phyloP scores from a whole-genome alignment of 2,113 vertebrate genomes.

The Pantherophis guttatus region DNA sequence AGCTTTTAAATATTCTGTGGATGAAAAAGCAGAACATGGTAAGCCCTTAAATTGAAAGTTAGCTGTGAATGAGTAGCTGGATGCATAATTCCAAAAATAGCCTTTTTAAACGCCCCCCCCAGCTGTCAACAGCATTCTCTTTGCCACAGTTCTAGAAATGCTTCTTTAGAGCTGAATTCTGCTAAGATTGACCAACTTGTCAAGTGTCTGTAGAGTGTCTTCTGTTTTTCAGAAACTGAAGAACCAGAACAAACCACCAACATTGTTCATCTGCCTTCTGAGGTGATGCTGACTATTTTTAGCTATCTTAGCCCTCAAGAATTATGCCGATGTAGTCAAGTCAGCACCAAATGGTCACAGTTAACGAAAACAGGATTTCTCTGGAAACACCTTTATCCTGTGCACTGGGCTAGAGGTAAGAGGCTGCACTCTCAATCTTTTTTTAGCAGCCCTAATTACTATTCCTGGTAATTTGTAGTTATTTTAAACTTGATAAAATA shows the following conservation, averaged over 20 bases:
- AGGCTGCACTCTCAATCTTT: not conserved
- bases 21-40: conserved; percentile 91
- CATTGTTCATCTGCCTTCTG: conserved; percentile 86
- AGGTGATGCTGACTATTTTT: conserved; percentile 91
- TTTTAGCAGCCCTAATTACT: not conserved
- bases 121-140: not conserved
- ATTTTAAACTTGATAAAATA: not conserved
- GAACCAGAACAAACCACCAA: conserved; percentile 67
- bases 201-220: conserved; percentile 31
- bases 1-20: conserved; percentile 90
- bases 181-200: conserved; percentile 27
- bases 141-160: conserved; percentile 6
- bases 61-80: not conserved
- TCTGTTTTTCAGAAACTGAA: conserved; percentile 67
- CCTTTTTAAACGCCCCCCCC: not conserved
- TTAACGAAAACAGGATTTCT: conserved; percentile 87
- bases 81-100: not conserved
- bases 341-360: conserved; percentile 87
- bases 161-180: conserved; percentile 16
- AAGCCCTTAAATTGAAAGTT: conserved; percentile 50
- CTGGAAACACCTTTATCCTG: conserved; percentile 95
- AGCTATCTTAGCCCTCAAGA: conserved; percentile 86
- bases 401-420: conserved; percentile 93
- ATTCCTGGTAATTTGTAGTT: not conserved
- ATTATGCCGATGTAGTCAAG: conserved; percentile 90